A percentile compares a stretch with the other conserved stretches of the same genome.
These are phyloP conservation scores for Fissipunctia ypsillon DNA, from an alignment of 2,888 invertebrate genomes.

Conservation along the genomic window DNA sequence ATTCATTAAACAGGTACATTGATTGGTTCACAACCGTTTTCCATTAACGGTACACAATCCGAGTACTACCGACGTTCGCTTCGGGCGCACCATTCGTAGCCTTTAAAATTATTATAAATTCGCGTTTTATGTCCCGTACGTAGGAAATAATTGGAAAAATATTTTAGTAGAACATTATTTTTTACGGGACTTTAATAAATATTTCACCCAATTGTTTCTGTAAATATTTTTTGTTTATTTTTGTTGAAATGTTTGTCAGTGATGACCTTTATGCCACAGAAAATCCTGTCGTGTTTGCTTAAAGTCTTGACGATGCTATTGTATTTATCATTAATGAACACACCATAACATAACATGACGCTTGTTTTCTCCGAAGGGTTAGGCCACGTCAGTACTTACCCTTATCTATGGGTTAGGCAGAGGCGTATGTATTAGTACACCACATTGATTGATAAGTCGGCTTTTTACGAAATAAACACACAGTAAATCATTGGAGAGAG, in stretches of 20 bases:
- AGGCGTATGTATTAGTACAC: background rate
- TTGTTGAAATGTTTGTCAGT: background rate
- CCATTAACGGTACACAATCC: constrained; percentile 79
- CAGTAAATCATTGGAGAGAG: background rate
- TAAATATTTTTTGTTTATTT: background rate
- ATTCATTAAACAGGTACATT: constrained; percentile 70
- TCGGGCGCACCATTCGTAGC: constrained; percentile 57
- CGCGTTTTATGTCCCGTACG: constrained; percentile 22
- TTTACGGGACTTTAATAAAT: background rate
- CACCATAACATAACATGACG: background rate
- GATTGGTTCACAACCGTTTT: constrained; percentile 80
- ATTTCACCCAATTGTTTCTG: background rate
- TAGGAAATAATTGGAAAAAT: constrained; percentile 36
- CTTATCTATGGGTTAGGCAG: too few species aligned
- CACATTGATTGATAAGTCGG: background rate
- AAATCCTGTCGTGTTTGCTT: background rate
- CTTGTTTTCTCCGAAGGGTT: background rate
- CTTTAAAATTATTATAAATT: constrained; percentile 55
- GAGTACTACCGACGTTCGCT: constrained; percentile 67
- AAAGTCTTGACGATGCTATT: background rate
- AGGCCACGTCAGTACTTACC: too few species aligned
- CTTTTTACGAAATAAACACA: background rate
- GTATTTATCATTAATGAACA: background rate
- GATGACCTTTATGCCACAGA: background rate
- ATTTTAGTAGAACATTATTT: constrained; percentile 19